Evolutionary conservation across 2,113 vertebrate species (phyloP).

Genomic region (Amia ocellicauda): DNA sequence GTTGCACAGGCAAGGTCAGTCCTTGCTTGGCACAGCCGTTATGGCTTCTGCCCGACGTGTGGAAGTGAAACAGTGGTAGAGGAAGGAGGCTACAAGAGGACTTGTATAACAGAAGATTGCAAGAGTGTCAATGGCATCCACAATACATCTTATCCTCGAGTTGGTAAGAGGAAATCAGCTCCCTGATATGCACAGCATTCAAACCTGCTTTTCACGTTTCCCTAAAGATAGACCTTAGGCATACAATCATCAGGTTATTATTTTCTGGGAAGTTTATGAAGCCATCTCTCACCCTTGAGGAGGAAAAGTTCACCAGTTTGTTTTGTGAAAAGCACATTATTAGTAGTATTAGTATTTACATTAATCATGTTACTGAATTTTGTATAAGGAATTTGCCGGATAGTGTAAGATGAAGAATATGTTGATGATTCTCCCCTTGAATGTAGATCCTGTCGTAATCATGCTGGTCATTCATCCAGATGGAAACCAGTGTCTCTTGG

Average conservation of each 20-base stretch:
- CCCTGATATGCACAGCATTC: not conserved
- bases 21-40: conserved; percentile 83
- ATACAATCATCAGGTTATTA: no score
- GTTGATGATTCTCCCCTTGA: not conserved
- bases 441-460: conserved; percentile 91
- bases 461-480: conserved; percentile 95
- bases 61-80: conserved; percentile 72
- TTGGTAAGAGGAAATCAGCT: conserved; percentile 74
- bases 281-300: no score
- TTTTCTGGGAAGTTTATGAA: no score
- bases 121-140: conserved; percentile 80
- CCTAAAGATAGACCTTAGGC: no score
- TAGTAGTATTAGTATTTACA: no score
- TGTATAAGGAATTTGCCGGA: no score
- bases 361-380: no score
- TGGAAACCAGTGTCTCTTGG: conserved; percentile 86
- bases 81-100: conserved; percentile 87
- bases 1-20: conserved; percentile 85
- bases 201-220: not conserved
- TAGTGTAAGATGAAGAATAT: not conserved
- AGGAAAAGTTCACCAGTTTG: no score
- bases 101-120: conserved; percentile 75
- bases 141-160: conserved; percentile 90
- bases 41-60: conserved; percentile 87
- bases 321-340: no score